Evolutionary conservation across 2,888 invertebrate genomes (phyloP).

Genomic region (Tromatobia lineatoria): DNA sequence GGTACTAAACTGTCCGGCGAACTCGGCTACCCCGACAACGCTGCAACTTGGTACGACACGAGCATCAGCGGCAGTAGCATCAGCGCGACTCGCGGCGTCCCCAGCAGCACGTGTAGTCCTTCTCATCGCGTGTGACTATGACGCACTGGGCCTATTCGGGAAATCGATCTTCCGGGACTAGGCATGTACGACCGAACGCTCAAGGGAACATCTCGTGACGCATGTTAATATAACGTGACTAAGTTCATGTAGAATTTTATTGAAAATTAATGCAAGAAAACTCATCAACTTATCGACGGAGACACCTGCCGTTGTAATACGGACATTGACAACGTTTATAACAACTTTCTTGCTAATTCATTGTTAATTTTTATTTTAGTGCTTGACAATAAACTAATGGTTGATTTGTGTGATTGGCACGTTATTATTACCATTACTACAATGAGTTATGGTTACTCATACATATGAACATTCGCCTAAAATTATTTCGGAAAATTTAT

Average conservation of each 20-base stretch:
- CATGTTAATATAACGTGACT: slow-evolving; percentile 51
- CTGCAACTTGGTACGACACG: slow-evolving; percentile 56
- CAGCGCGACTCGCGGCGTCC: slow-evolving; percentile 21
- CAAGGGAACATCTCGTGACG: slow-evolving; percentile 59
- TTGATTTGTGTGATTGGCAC: too few relatives aligned
- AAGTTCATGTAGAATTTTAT: slow-evolving; percentile 27
- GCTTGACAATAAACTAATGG: too few relatives aligned
- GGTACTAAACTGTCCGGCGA: slow-evolving; percentile 64
- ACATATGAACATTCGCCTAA: too few relatives aligned
- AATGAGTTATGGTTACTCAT: too few relatives aligned
- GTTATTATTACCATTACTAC: too few relatives aligned
- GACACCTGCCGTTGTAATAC: not conserved
- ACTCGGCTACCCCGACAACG: slow-evolving; percentile 62
- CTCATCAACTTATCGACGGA: not conserved
- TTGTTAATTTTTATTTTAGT: too few relatives aligned
- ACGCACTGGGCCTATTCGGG: slow-evolving; percentile 60
- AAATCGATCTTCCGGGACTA: slow-evolving; percentile 64
- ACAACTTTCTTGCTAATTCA: too few relatives aligned
- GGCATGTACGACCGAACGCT: slow-evolving; percentile 30
- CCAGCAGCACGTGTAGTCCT: slow-evolving; percentile 48
- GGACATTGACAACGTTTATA: too few relatives aligned
- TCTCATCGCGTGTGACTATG: slow-evolving; percentile 65
- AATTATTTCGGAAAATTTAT: too few relatives aligned
- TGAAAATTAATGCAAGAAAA: slow-evolving; percentile 36
- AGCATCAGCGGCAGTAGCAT: slow-evolving; percentile 31